These are phyloP conservation scores for Gymnothorax reevesii DNA, from an alignment of 2,797 vertebrate species.

Conservation along the genomic window DNA sequence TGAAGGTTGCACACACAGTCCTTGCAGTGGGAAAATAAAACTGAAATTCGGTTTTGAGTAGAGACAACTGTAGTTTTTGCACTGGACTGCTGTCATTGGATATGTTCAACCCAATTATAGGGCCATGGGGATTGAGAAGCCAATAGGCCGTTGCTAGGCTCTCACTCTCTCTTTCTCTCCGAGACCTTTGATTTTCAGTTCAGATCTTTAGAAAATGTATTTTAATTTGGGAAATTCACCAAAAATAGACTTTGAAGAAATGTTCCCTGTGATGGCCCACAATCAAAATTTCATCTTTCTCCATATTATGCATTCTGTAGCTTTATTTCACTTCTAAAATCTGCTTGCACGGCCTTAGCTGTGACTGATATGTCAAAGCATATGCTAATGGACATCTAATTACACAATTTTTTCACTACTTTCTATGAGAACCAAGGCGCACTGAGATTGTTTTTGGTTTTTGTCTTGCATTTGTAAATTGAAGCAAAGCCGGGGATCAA, in stretches of 20 bases:
- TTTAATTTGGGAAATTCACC: not conserved
- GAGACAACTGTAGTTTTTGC: no score
- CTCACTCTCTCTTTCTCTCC: not conserved
- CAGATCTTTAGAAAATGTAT: not conserved
- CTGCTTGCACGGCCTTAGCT: not conserved
- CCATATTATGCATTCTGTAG: not conserved
- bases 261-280: no score
- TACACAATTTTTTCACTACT: not conserved
- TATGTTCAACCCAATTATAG: no score
- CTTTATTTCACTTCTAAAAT: not conserved
- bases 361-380: not conserved
- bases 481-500: not conserved
- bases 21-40: not conserved
- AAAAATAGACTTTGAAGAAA: no score
- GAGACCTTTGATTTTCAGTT: not conserved
- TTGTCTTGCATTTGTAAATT: not conserved
- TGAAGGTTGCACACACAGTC: no score
- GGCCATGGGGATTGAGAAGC: no score
- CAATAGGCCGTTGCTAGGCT: no score
- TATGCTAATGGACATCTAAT: not conserved
- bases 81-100: no score
- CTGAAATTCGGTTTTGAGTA: no score
- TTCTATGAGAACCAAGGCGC: not conserved
- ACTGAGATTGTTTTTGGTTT: not conserved
- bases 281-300: not conserved